Evolutionary conservation across 2,797 vertebrate genomes (phyloP).

Genomic region (Lacerta viridis): DNA sequence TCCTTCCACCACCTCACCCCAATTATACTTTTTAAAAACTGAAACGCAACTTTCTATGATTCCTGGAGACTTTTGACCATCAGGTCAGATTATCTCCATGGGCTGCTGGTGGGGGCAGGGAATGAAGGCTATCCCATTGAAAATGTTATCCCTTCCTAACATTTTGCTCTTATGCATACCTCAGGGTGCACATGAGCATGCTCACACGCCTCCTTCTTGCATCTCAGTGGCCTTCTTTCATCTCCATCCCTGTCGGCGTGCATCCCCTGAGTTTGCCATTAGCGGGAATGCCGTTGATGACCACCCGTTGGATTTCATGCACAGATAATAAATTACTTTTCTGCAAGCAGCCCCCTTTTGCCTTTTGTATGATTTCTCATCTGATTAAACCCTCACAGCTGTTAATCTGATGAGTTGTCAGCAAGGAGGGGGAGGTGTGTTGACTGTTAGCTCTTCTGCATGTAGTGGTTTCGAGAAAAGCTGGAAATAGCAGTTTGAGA

Average conservation of each 20-base stretch:
- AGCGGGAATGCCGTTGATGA: fast-evolving
- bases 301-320: not conserved
- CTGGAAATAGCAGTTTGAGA: not conserved
- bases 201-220: no score
- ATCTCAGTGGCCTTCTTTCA: not conserved
- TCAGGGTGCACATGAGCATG: not conserved
- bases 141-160: no score
- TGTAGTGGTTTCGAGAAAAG: not conserved
- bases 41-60: not conserved
- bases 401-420: slow-evolving; percentile 63
- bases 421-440: slow-evolving; percentile 37
- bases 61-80: not conserved
- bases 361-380: slow-evolving; percentile 21
- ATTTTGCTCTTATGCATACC: not conserved
- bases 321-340: not conserved
- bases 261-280: fast-evolving
- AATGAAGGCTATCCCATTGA: no score
- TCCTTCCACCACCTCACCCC: no score
- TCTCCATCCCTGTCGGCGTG: not conserved
- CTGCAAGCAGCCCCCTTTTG: not conserved
- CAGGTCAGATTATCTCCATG: not conserved
- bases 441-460: slow-evolving; percentile 57
- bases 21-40: not conserved
- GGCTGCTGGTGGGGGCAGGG: not conserved
- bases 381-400: slow-evolving; percentile 58